Evolutionary conservation across 2,113 vertebrate genomes (phyloP).

Genomic region (Garra rufa): DNA sequence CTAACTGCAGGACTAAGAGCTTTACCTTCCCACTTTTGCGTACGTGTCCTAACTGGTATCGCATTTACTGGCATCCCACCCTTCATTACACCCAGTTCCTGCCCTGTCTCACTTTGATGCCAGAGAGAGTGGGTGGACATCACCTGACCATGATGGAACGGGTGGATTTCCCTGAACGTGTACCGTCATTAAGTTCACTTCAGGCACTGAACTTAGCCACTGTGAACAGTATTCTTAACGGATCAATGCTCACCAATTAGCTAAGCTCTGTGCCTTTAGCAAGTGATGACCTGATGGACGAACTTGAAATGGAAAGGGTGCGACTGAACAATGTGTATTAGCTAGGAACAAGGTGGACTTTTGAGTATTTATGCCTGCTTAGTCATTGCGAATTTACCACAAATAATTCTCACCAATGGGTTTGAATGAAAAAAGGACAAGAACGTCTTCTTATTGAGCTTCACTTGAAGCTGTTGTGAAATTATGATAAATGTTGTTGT

Average conservation of each 20-base stretch:
- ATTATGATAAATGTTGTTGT: neutral
- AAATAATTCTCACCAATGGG: neutral
- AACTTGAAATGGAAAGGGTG: neutral
- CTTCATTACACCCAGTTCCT: neutral
- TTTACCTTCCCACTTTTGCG: neutral
- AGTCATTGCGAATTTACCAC: neutral
- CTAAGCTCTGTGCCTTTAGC: slow-evolving; percentile 85
- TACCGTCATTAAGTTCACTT: slow-evolving; percentile 72
- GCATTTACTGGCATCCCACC: slow-evolving; percentile 29
- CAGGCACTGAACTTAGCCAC: slow-evolving; percentile 88
- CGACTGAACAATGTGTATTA: neutral
- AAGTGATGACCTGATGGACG: slow-evolving; percentile 59
- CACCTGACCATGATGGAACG: slow-evolving; percentile 47
- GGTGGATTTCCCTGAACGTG: slow-evolving; percentile 51
- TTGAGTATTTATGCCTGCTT: neutral
- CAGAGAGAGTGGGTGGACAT: neutral
- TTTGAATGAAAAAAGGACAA: neutral
- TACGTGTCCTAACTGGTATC: slow-evolving; percentile 17
- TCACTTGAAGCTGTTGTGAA: neutral
- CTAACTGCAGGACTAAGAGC: neutral
- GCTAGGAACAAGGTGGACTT: neutral
- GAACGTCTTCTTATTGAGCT: neutral
- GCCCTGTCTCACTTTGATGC: neutral
- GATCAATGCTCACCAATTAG: slow-evolving; percentile 86
- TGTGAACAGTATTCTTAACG: slow-evolving; percentile 83